Base-by-base conservation (phyloP, 2,888 invertebrate species). In the Volucella inanis region DNA sequence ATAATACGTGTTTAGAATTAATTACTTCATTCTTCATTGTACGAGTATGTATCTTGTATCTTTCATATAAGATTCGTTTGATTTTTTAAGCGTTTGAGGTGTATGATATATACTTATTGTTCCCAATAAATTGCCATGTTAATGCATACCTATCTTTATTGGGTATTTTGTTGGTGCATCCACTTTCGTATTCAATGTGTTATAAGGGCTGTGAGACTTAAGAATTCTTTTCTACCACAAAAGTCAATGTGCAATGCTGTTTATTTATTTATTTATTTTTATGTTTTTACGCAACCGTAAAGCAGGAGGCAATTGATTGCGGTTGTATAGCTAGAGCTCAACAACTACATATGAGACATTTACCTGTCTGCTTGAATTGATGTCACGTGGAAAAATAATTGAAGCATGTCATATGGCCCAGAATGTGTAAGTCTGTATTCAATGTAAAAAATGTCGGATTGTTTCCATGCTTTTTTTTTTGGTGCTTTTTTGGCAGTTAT, bases 351-450 rank as follows among this genome's bases (percentile, higher is more conserved):
- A 31, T 65, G 61, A 57, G 83, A 59, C 71, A 71, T 62, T 68
- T 80, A 75, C 79, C 70, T 65, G 64, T 78, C 67, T 38, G 47
- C 64, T 18, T 57, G 61, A 80, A 80, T 80, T 50, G 76, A 80
- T 85, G 85, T 85, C 80, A 80, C 80, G 61, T 85, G 67, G 70
- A 80, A 76, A 71, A 59, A 64, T 71, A 68, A 68, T 76, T 80
- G 85, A 85, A 85, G 75, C 80, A 76, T 85, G 76, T 85, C 71
- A 80, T 80, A 47, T 80, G 85, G 65, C 57, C 85, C 47, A 80
- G 85, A 85, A 85, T 85, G 85, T 67, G 85, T 80, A 76, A 85
- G 80, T 76, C 71, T 72, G 75, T 57, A 76, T 50, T 55, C 76
- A 80, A 80, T 80, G 80, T 38, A 72, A 62, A n/a, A 39, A 62